Conservation (phyloP, 35 echinoderm and acorn worm genomes). For the Heliocidaris tuberculata region DNA sequence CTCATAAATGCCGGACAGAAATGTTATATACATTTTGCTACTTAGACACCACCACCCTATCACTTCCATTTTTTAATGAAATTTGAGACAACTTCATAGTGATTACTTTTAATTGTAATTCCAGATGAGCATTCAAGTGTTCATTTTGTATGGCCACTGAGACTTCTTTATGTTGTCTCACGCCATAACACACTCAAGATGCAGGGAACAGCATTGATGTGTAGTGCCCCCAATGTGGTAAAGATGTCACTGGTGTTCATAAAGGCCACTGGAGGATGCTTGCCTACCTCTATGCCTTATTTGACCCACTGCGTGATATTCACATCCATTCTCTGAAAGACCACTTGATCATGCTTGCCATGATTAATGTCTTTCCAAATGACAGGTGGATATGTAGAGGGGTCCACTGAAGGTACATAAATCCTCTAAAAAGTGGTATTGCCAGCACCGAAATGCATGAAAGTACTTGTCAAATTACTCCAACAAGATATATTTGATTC, state of each 20-base stretch:
- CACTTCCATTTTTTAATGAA: too few species aligned
- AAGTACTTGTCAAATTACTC: too few species aligned
- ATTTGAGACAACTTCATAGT: background rate
- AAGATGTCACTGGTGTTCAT: background rate
- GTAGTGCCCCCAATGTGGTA: background rate
- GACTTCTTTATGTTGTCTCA: slow-evolving; percentile 33
- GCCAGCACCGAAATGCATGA: too few species aligned
- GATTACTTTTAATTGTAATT: background rate
- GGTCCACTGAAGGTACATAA: background rate
- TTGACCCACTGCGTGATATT: background rate
- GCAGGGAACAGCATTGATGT: too few species aligned
- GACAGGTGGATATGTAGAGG: background rate
- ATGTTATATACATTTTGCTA: too few species aligned
- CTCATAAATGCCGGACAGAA: too few species aligned
- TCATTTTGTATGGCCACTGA: slow-evolving; percentile 15
- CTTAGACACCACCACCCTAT: too few species aligned
- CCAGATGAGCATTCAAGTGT: slow-evolving; percentile 9
- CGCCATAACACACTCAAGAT: background rate
- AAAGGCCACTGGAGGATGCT: slow-evolving; percentile 27
- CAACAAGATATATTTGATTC: too few species aligned
- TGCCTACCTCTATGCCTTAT: slow-evolving; percentile 36
- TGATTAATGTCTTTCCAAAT: background rate
- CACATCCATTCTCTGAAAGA: background rate
- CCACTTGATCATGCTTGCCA: slow-evolving; percentile 21
- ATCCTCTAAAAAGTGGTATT: background rate